These are phyloP conservation scores for Bungarus multicinctus DNA, from an alignment of 2,113 vertebrate species.

Conservation along the genomic window DNA sequence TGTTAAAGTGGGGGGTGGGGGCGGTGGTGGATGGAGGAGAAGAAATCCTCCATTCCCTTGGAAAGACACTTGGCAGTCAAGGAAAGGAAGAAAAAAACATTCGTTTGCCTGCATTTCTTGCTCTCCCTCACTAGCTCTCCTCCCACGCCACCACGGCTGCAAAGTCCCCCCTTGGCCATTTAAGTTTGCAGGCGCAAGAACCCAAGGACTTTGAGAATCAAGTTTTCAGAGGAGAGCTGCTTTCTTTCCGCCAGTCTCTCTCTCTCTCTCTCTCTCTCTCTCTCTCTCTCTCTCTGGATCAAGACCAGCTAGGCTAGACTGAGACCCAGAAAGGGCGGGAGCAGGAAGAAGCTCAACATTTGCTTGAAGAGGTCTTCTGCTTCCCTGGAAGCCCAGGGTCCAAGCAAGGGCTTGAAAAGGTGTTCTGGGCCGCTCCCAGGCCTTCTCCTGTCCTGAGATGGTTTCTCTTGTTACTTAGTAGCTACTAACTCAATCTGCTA, in stretches of 20 bases:
- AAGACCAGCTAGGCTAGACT: neutral
- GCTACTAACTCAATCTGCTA: neutral
- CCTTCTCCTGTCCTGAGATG: neutral
- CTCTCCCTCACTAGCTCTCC: no score
- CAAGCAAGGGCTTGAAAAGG: neutral
- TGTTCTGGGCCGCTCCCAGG: neutral
- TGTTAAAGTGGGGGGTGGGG: constrained; percentile 39
- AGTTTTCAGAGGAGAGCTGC: neutral
- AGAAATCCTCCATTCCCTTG: constrained; percentile 32
- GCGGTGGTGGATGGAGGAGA: constrained; percentile 7
- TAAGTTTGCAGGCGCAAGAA: neutral
- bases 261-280: neutral
- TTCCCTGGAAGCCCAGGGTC: neutral
- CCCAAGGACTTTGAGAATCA: neutral
- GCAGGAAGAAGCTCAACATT: neutral
- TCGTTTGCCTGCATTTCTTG: neutral
- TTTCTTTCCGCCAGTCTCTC: neutral
- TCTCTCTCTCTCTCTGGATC: neutral
- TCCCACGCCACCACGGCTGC: neutral
- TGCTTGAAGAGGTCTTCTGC: neutral
- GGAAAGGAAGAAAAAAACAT: neutral
- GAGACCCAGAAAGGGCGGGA: neutral
- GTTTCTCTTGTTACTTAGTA: neutral
- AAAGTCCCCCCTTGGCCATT: neutral
- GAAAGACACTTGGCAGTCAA: neutral